Evolutionary conservation across 2,113 vertebrate species (phyloP), one percentile per base, ranked within the genome.

Genomic region (Smithornis capensis): DNA sequence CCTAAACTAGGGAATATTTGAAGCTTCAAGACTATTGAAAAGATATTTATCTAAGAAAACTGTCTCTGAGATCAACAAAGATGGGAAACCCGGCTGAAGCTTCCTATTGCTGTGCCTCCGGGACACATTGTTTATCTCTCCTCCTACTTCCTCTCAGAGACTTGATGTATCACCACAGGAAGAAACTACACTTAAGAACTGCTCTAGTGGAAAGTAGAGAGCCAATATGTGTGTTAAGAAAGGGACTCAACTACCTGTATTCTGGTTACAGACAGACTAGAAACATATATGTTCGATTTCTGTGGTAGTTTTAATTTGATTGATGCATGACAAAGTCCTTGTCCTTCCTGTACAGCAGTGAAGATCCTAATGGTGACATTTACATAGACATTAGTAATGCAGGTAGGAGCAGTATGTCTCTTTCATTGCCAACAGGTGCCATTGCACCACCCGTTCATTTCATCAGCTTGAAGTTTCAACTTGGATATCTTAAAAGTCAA

Each of bases 41-140:
- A 60, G 14, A 8, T 7, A n/a, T 53, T n/a, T 31, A 44, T 63
- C 42, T 57, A 37, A 76, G 31, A 76, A 52, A 21, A 21, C 19
- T 40, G 65, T 44, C 18, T 44, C 33, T n/a, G 25, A 62, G 31
- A 35, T 56, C 50, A 45, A 12, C n/a, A 22, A 45, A 75, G 38
- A 50, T 2, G 0, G 21, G 28, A 44, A n/a, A 35, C 35, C 35
- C 37, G 19, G 23, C 19, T 82, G 5, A 65, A 56, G 14, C 73
- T 73, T 37, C n/a, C n/a, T n/a, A 27, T 14, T 2, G 0, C 25
- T 18, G 10, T 42, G 17, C 10, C 62, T 49, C 29, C 0, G 1
- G 12, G 37, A 68, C 11, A 17, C 29, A 22, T 15, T 45, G 13
- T n/a, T 65, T 27, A 3, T 55, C 10, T 57, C 15, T 50, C 13